These are phyloP conservation scores for Calephelis nemesis DNA, from an alignment of 1,140 invertebrate species.

Conservation along the genomic window DNA sequence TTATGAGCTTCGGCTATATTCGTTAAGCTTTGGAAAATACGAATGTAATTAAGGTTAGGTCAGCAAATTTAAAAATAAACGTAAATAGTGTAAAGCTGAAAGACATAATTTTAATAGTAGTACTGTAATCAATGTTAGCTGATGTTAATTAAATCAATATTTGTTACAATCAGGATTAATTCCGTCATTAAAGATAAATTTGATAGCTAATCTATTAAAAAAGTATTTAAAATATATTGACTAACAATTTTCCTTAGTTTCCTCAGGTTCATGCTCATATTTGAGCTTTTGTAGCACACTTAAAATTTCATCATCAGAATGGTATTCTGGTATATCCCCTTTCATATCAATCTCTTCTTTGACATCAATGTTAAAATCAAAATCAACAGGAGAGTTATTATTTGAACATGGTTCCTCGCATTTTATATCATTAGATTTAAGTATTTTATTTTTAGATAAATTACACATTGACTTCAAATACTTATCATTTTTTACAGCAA, in stretches of 20 bases:
- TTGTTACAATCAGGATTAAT: no score
- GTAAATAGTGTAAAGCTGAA: no score
- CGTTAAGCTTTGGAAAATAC: no score
- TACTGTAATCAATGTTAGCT: no score
- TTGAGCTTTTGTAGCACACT: slow-evolving; percentile 61
- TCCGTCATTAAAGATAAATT: no score
- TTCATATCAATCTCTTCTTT: slow-evolving; percentile 34
- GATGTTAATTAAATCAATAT: no score
- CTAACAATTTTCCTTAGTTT: slow-evolving; percentile 45
- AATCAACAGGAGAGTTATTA: slow-evolving; percentile 19
- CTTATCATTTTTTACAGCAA: slow-evolving; percentile 48
- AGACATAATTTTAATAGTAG: no score
- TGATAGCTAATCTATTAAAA: no score
- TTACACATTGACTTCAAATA: slow-evolving; percentile 36
- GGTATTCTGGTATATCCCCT: slow-evolving; percentile 13
- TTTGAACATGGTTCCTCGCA: slow-evolving; percentile 20
- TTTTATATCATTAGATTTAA: slow-evolving; percentile 28
- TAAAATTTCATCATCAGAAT: slow-evolving; percentile 55
- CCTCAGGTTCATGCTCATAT: slow-evolving; percentile 40
- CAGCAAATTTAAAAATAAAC: no score
- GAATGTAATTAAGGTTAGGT: no score
- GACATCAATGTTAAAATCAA: slow-evolving; percentile 7
- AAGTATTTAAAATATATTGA: slow-evolving; percentile 21
- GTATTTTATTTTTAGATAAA: slow-evolving; percentile 26
- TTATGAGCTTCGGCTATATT: no score